Evolutionary conservation across 2,888 invertebrate genomes (phyloP).

Genomic region (Agrilus cyanescens): DNA sequence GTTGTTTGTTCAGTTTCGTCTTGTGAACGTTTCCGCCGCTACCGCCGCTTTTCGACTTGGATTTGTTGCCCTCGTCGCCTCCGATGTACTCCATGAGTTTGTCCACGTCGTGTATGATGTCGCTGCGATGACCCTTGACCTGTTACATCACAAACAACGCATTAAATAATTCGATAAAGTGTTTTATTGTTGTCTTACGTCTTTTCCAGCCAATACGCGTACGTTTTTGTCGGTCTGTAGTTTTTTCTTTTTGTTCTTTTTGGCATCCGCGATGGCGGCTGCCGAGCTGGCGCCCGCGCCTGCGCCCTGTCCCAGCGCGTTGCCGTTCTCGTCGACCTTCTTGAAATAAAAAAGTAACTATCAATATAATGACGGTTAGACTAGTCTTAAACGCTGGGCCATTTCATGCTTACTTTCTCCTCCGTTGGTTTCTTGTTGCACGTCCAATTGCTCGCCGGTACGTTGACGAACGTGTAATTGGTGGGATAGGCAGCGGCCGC

Average conservation of each 20-base stretch:
- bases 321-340: conserved; percentile 74
- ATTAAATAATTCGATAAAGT: not conserved
- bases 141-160: conserved; percentile 11
- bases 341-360: conserved; percentile 31
- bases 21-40: conserved; percentile 10
- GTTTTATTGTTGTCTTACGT: conserved; percentile 19
- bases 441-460: not conserved
- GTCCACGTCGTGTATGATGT: conserved; percentile 56
- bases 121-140: conserved; percentile 68
- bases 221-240: conserved; percentile 39
- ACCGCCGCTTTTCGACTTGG: conserved; percentile 22
- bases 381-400: no score
- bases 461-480: not conserved
- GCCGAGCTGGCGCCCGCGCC: conserved; percentile 36
- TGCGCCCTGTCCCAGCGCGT: conserved; percentile 49
- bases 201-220: conserved; percentile 35
- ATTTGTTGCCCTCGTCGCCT: conserved; percentile 41
- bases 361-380: not conserved
- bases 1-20: conserved; percentile 21
- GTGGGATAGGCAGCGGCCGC: not conserved
- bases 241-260: conserved; percentile 48
- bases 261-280: conserved; percentile 35
- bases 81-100: conserved; percentile 69
- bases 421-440: conserved; percentile 6
- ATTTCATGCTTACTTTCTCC: conserved; percentile 8